A percentile compares a stretch with the other conserved stretches of the same genome.
These are phyloP conservation scores for Caenorhabditis sp. DNA, from an alignment of 2,888 invertebrate species.

Conservation along the genomic window DNA sequence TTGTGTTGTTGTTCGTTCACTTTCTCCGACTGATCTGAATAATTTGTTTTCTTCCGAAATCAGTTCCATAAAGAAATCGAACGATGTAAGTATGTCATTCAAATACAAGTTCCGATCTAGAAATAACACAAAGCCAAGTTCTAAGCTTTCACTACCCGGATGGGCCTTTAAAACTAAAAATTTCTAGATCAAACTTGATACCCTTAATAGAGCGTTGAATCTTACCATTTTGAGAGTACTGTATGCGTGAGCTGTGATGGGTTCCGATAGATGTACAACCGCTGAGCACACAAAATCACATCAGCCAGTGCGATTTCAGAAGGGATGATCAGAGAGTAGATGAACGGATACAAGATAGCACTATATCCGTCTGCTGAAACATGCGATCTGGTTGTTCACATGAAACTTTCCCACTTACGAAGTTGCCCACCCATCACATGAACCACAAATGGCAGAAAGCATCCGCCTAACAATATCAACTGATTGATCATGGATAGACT, in stretches of 20 bases:
- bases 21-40: no score
- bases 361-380: slow-evolving; percentile 9
- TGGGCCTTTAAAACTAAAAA: no score
- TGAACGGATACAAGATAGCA: slow-evolving; percentile 9
- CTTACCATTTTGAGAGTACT: neutral
- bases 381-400: no score
- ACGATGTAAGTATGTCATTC: no score
- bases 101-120: no score
- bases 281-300: slow-evolving; percentile 29
- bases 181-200: no score
- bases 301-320: slow-evolving; percentile 28
- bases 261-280: neutral
- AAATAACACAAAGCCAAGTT: no score
- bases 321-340: slow-evolving; percentile 31
- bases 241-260: neutral
- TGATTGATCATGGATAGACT: neutral
- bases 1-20: no score
- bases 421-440: neutral
- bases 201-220: neutral
- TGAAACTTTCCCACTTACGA: no score
- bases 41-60: no score
- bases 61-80: no score
- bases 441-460: slow-evolving; percentile 6
- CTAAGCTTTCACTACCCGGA: no score
- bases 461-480: slow-evolving; percentile 3